phyloP scores from a whole-genome alignment of 2,888 invertebrate species.

The Lypha dubia region DNA sequence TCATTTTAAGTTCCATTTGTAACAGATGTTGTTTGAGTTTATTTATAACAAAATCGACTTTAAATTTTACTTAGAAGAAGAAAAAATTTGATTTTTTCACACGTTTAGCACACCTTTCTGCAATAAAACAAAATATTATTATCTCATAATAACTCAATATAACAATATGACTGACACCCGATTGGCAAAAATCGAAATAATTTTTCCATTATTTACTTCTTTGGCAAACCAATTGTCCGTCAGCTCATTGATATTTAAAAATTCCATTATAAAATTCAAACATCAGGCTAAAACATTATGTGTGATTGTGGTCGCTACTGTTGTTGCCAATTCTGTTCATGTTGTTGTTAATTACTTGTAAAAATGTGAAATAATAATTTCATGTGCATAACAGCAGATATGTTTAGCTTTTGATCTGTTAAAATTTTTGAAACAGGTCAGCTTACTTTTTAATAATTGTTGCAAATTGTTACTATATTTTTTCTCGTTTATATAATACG shows the following conservation, averaged over 20 bases:
- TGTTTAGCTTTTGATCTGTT: slow-evolving; percentile 6
- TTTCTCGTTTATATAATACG: slow-evolving; percentile 3
- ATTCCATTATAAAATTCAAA: slow-evolving; percentile 25
- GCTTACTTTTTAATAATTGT: slow-evolving; percentile 5
- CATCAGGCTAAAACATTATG: slow-evolving; percentile 3
- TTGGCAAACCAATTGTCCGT: slow-evolving; percentile 7
- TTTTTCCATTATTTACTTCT: slow-evolving; percentile 29
- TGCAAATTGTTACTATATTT: not conserved
- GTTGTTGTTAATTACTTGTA: slow-evolving; percentile 39
- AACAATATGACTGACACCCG: slow-evolving; percentile 56
- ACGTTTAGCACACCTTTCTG: slow-evolving; percentile 58
- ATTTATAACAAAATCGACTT: not conserved
- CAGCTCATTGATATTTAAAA: slow-evolving; percentile 2
- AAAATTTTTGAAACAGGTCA: slow-evolving; percentile 7
- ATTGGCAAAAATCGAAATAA: slow-evolving; percentile 23
- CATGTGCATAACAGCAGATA: not conserved
- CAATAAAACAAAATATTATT: slow-evolving; percentile 12
- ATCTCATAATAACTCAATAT: slow-evolving; percentile 28
- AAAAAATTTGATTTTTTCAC: slow-evolving; percentile 43
- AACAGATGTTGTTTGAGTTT: slow-evolving; percentile 12
- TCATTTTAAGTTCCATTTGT: not conserved
- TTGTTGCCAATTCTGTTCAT: not conserved
- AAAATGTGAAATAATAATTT: slow-evolving; percentile 26
- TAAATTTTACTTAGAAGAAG: not conserved
- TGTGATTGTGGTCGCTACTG: slow-evolving; percentile 2